A percentile compares a stretch with the other conserved stretches of the same genome.
phyloP scores from a whole-genome alignment of 1,140 invertebrate genomes.

The Venturia canescens region DNA sequence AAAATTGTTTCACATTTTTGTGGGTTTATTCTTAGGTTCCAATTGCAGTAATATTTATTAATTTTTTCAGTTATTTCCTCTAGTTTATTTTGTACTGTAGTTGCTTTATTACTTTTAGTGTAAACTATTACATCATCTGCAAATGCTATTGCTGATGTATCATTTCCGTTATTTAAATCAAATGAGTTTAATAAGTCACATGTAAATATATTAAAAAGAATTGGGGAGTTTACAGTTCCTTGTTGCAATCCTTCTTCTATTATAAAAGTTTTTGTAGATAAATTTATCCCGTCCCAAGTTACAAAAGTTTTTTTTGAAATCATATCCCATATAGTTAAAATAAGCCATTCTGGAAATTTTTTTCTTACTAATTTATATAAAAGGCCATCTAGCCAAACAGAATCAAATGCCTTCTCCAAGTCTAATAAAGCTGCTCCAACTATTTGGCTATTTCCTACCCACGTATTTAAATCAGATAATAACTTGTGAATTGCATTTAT shows the following conservation, averaged over 20 bases:
- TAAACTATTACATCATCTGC: background rate
- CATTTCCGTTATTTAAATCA: background rate
- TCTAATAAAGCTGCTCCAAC: constrained; percentile 31
- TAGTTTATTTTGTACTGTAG: too few relatives aligned
- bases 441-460: constrained; percentile 10
- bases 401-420: constrained; percentile 1
- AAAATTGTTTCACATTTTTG: constrained; percentile 26
- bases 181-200: constrained; percentile 4
- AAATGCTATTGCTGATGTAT: too few relatives aligned
- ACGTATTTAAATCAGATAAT: background rate
- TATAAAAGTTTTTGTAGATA: background rate
- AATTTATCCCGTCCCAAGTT: background rate
- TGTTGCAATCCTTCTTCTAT: constrained; percentile 25
- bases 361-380: background rate
- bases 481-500: constrained; percentile 42
- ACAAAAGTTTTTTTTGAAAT: constrained; percentile 21
- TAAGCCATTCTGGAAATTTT: constrained; percentile 14
- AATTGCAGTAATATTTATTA: constrained; percentile 28
- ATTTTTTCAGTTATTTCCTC: background rate
- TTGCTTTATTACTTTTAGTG: too few relatives aligned
- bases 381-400: constrained; percentile 30
- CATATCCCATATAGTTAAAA: constrained; percentile 18
- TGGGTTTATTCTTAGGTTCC: constrained; percentile 36
- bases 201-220: constrained; percentile 37
- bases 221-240: constrained; percentile 27